phyloP scores from a whole-genome alignment of 2,797 vertebrate genomes.

The Sebastes oblongus region DNA sequence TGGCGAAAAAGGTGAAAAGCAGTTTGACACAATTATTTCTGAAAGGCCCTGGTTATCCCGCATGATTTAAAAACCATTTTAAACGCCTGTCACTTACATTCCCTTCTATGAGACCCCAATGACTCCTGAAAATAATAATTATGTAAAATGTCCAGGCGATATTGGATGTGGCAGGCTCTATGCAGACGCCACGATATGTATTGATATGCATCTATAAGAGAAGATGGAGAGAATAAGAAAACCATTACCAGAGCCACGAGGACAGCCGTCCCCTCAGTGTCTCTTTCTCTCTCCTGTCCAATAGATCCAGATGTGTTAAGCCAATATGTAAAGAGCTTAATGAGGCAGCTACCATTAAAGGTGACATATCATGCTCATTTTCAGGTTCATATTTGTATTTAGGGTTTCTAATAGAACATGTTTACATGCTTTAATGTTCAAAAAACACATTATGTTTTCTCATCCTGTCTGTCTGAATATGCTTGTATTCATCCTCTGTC shows the following conservation, averaged over 20 bases:
- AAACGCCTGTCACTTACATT: conserved; percentile 86
- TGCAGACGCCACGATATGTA: conserved; percentile 58
- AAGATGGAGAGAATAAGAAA: conserved; percentile 66
- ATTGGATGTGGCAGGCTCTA: conserved; percentile 78
- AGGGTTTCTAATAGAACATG: neutral
- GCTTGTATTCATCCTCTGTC: no score
- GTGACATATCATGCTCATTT: neutral
- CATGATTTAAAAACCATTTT: conserved; percentile 86
- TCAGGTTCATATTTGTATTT: neutral
- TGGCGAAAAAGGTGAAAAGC: conserved; percentile 86
- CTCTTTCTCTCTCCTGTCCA: conserved; percentile 9
- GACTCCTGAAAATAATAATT: conserved; percentile 86
- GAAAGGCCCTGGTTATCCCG: conserved; percentile 82
- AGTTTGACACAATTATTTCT: conserved; percentile 88
- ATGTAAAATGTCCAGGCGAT: conserved; percentile 82
- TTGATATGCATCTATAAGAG: conserved; percentile 80
- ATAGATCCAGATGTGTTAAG: conserved; percentile 23
- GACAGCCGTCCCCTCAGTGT: conserved; percentile 39
- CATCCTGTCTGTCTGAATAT: no score
- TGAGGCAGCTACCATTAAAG: conserved; percentile 5
- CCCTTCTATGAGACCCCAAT: conserved; percentile 80
- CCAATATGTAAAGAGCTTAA: conserved; percentile 1
- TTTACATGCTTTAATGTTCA: neutral
- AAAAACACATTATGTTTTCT: neutral
- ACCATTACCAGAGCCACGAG: conserved; percentile 59